Evolutionary conservation across 2,113 vertebrate species (phyloP).

Genomic region (Calyptomena viridis): DNA sequence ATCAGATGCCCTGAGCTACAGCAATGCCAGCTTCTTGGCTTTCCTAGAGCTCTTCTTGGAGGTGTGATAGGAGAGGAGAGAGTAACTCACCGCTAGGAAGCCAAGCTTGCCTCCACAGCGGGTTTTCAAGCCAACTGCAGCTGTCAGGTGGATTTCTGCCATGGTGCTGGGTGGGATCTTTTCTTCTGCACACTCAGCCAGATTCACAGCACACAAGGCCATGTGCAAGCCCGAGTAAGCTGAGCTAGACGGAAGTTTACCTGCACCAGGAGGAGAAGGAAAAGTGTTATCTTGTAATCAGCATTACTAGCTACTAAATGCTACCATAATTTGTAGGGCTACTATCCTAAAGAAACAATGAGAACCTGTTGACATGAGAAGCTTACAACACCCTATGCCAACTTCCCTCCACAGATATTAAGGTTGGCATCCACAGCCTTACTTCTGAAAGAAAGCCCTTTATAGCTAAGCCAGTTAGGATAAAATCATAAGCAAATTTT

Average conservation of each 20-base stretch:
- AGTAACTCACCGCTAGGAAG: conserved; percentile 82
- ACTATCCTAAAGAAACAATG: neutral
- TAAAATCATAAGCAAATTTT: neutral
- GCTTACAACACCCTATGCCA: neutral
- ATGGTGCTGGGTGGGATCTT: conserved; percentile 87
- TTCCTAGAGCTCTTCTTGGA: neutral
- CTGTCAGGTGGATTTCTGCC: conserved; percentile 90
- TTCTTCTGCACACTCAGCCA: conserved; percentile 89
- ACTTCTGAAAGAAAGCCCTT: neutral
- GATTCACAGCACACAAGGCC: conserved; percentile 92
- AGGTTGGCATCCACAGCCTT: neutral
- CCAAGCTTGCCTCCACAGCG: conserved; percentile 86
- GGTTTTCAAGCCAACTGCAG: conserved; percentile 86
- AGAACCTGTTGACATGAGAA: neutral
- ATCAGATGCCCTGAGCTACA: neutral
- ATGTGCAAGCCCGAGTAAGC: conserved; percentile 86
- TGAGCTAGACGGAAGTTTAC: conserved; percentile 86
- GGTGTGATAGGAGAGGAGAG: neutral
- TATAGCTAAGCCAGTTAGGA: neutral
- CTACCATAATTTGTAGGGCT: neutral
- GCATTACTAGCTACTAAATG: neutral
- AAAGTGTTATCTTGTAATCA: neutral
- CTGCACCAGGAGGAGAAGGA: conserved; percentile 57
- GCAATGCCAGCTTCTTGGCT: neutral
- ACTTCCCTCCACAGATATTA: neutral